phyloP scores from a whole-genome alignment of 2,888 invertebrate species.

The Rambutsinella grinnellia region DNA sequence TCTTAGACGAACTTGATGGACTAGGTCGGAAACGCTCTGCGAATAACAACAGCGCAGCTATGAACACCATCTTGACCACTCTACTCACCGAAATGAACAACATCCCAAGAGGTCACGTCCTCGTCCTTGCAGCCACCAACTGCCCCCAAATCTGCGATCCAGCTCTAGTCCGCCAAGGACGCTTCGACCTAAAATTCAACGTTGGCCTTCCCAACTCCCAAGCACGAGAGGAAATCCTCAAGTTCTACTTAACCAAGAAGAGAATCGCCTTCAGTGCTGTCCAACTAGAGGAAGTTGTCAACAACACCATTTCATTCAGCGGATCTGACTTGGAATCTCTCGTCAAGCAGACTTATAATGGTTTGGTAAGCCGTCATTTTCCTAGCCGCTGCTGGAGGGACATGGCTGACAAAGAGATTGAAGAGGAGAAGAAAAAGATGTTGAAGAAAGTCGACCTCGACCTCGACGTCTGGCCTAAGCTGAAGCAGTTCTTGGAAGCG shows the following conservation, averaged over 20 bases:
- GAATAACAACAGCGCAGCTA: neutral
- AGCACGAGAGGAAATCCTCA: neutral
- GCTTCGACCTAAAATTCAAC: conserved; percentile 1
- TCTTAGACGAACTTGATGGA: conserved; percentile 27
- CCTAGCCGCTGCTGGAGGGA: neutral
- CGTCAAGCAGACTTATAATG: neutral
- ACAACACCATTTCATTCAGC: neutral
- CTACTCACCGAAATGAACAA: conserved; percentile 5
- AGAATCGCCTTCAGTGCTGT: neutral
- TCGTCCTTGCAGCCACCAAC: conserved; percentile 19
- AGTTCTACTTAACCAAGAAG: neutral
- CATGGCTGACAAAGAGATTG: neutral
- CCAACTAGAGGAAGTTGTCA: neutral
- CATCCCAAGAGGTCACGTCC: neutral
- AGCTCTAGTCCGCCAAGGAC: conserved; percentile 4
- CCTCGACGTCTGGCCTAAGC: too few relatives aligned
- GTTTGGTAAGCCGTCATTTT: neutral
- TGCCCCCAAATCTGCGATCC: neutral
- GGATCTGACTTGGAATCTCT: neutral
- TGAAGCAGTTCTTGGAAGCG: too few relatives aligned
- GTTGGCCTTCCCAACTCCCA: neutral
- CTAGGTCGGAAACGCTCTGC: neutral
- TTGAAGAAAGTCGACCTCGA: too few relatives aligned
- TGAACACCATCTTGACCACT: neutral
- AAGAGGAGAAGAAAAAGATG: too few relatives aligned